Evolutionary conservation across 2,113 vertebrate genomes (phyloP).

Genomic region (Apaloderma vittatum): DNA sequence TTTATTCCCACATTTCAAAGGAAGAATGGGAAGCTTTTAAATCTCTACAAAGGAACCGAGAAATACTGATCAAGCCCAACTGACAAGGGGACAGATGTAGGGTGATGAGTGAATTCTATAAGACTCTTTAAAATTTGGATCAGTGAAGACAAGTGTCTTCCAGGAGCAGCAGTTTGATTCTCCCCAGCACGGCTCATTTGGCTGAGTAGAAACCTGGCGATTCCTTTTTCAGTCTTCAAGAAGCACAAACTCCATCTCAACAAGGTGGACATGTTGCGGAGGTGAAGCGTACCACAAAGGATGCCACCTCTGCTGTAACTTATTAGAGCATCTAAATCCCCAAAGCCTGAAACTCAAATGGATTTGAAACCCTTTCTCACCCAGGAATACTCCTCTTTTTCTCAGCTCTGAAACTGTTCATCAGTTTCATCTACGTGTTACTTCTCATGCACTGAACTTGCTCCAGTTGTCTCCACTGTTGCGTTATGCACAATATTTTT

Average conservation of each 20-base stretch:
- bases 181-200: not conserved
- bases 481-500: not conserved
- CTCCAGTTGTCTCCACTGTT: not conserved
- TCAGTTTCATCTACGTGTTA: not conserved
- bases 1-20: constrained; percentile 70
- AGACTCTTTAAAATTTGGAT: constrained; percentile 30
- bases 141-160: constrained; percentile 10
- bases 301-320: not conserved
- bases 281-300: not conserved
- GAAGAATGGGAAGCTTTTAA: constrained; percentile 71
- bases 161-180: constrained; percentile 19
- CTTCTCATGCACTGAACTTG: not conserved
- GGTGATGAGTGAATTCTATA: constrained; percentile 43
- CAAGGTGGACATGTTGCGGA: not conserved
- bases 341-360: not conserved
- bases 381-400: not conserved
- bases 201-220: not conserved
- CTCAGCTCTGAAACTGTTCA: not conserved
- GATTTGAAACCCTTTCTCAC: not conserved
- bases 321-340: not conserved
- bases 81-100: constrained; percentile 55
- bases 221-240: not conserved
- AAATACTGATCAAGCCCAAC: constrained; percentile 55
- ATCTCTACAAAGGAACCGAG: constrained; percentile 65
- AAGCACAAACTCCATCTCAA: not conserved